Conservation (phyloP, 2,888 invertebrate species). For the Drosophila testacea region DNA sequence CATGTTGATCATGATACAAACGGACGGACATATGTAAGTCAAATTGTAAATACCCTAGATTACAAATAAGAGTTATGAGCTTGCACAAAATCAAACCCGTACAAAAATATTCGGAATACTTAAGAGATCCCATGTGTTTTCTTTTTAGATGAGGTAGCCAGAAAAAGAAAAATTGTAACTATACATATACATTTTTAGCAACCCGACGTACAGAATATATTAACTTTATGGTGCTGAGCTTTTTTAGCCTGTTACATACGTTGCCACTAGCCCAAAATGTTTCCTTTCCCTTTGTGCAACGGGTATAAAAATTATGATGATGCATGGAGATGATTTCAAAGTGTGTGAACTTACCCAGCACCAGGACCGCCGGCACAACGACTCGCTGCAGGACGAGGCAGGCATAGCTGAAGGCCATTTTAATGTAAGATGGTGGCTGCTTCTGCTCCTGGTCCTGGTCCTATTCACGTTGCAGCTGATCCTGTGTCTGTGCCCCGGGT, state of each 20-base stretch:
- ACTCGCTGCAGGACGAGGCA: constrained; percentile 84
- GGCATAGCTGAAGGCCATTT: constrained; percentile 84
- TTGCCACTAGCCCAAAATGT: neutral
- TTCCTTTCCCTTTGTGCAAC: neutral
- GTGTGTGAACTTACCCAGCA: constrained; percentile 79
- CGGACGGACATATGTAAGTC: no score
- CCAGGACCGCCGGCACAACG: constrained; percentile 83
- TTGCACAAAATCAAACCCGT: no score
- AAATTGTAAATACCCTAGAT: no score
- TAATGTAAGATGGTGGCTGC: constrained; percentile 12
- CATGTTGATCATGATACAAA: no score
- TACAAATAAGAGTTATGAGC: no score
- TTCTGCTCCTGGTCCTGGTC: neutral
- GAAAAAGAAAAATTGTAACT: no score
- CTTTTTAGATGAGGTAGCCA: no score
- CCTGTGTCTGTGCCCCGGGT: constrained; percentile 42
- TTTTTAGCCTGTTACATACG: neutral
- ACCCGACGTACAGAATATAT: no score
- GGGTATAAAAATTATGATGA: neutral
- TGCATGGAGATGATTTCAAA: neutral
- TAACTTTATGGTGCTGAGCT: neutral
- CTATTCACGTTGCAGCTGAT: constrained; percentile 49
- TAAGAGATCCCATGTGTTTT: no score
- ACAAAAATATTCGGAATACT: no score
- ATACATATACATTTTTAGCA: no score